Evolutionary conservation across 2,113 vertebrate species (phyloP).

Genomic region (pig (Sus scrofa)): T2T-Sscrofa CM000816.6:86465001-86465500

Average conservation of each 20-base stretch:
- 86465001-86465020: too few species aligned
- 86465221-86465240: background rate
- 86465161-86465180: too few species aligned
- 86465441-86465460: background rate
- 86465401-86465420: slow-evolving; percentile 41
- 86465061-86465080: too few species aligned
- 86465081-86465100: too few species aligned
- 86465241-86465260: background rate
- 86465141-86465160: too few species aligned
- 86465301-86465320: background rate
- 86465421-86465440: slow-evolving; percentile 59
- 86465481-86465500: slow-evolving; percentile 50
- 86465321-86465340: background rate
- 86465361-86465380: accelerated
- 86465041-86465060: too few species aligned
- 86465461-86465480: background rate
- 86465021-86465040: too few species aligned
- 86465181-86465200: too few species aligned
- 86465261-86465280: background rate
- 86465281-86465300: background rate
- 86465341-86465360: slow-evolving; percentile 38
- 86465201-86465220: too few species aligned
- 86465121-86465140: too few species aligned
- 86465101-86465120: too few species aligned
- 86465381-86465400: slow-evolving; percentile 50